phyloP scores from a whole-genome alignment of 2,113 vertebrate species.

The Brachyhypopomus occidentalis region DNA sequence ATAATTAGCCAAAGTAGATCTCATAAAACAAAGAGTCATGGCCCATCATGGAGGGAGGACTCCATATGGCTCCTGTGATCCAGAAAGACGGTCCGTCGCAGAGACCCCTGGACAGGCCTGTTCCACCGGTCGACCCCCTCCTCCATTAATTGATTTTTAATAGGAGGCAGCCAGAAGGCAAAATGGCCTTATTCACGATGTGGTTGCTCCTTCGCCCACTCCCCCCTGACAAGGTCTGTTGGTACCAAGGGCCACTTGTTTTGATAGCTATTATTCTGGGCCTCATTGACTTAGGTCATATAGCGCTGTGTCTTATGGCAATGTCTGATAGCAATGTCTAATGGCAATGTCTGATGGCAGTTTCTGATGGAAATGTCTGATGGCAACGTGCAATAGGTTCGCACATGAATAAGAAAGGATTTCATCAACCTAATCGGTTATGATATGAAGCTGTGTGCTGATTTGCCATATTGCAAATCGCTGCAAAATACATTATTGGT shows the following conservation, averaged over 20 bases:
- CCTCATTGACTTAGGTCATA: conserved; percentile 50
- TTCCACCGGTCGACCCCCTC: conserved; percentile 57
- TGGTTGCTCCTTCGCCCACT: conserved; percentile 64
- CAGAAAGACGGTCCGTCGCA: conserved; percentile 73
- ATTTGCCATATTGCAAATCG: too few relatives aligned
- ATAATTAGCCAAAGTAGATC: conserved; percentile 76
- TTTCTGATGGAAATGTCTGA: too few relatives aligned
- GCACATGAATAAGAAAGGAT: too few relatives aligned
- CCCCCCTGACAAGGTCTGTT: conserved; percentile 66
- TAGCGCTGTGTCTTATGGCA: neutral
- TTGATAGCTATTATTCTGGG: conserved; percentile 69
- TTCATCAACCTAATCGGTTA: too few relatives aligned
- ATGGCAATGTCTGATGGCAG: neutral
- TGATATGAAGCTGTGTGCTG: too few relatives aligned
- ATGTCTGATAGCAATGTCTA: neutral
- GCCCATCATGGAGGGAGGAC: conserved; percentile 68
- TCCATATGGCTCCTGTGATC: conserved; percentile 77
- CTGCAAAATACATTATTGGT: too few relatives aligned
- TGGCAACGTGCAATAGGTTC: too few relatives aligned
- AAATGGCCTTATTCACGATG: conserved; percentile 74
- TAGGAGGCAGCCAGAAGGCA: conserved; percentile 69
- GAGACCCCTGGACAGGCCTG: conserved; percentile 70
- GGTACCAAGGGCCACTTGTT: conserved; percentile 74
- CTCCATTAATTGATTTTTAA: conserved; percentile 78
- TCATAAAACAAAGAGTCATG: conserved; percentile 76